phyloP scores from a whole-genome alignment of 37 sponge, comb jelly and placozoan genomes.

The Chondrosia reniformis region DNA sequence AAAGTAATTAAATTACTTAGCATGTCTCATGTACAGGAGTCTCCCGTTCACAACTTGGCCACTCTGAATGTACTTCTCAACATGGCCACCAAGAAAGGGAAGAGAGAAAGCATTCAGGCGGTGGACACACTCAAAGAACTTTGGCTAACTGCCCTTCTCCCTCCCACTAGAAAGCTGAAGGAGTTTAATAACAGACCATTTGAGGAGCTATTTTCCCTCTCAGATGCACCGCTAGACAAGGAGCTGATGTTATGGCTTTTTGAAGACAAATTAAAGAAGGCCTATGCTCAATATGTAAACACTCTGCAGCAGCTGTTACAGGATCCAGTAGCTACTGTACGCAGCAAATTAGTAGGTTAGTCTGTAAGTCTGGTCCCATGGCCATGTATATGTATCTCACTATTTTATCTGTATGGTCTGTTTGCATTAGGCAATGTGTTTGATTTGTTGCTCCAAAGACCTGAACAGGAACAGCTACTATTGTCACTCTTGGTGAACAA shows the following conservation, averaged over 20 bases:
- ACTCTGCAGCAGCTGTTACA: constrained; percentile 55
- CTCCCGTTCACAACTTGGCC: constrained; percentile 82
- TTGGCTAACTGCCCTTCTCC: constrained; percentile 74
- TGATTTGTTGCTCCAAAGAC: constrained; percentile 75
- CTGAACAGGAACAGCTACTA: constrained; percentile 86
- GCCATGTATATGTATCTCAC: background rate
- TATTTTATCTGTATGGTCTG: background rate
- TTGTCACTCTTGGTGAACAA: constrained; percentile 93
- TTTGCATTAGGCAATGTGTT: constrained; percentile 56
- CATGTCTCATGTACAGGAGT: constrained; percentile 64
- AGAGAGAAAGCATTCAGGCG: constrained; percentile 76
- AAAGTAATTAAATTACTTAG: background rate
- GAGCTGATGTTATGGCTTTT: constrained; percentile 76
- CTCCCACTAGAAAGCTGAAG: constrained; percentile 81
- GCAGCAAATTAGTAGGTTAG: constrained; percentile 60
- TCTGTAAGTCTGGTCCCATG: background rate
- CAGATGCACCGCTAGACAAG: background rate
- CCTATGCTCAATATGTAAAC: constrained; percentile 52
- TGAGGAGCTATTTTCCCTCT: background rate
- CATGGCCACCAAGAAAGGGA: constrained; percentile 88
- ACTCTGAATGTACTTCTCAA: constrained; percentile 60
- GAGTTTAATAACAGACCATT: background rate
- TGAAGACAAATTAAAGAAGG: constrained; percentile 77
- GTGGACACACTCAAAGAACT: constrained; percentile 77
- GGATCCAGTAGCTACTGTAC: constrained; percentile 56